phyloP scores from a whole-genome alignment of 2,888 invertebrate genomes.

The Himalopsyche kuldschensis region DNA sequence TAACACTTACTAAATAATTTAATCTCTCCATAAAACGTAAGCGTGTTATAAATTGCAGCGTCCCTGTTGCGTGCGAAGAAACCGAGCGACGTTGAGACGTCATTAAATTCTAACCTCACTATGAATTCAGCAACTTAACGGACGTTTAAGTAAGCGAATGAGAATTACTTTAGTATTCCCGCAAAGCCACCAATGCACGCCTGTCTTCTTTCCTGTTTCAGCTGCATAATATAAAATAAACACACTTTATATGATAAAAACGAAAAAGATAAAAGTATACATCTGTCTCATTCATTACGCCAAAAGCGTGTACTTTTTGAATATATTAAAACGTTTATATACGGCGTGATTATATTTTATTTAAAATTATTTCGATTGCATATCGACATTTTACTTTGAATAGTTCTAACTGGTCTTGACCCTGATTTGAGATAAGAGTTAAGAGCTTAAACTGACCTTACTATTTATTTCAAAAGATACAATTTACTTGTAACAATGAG shows the following conservation, averaged over 20 bases:
- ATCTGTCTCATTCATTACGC: background rate
- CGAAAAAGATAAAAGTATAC: background rate
- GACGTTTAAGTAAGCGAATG: background rate
- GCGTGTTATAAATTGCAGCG: background rate
- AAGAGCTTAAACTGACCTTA: no score
- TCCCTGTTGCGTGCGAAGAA: background rate
- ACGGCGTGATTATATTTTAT: background rate
- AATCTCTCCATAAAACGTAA: background rate
- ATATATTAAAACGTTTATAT: background rate
- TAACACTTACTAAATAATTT: background rate
- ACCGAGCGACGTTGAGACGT: background rate
- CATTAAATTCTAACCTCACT: background rate
- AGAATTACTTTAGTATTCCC: background rate
- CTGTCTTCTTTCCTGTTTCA: background rate
- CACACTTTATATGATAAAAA: background rate
- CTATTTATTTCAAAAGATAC: no score
- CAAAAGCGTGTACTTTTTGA: background rate
- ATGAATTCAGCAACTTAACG: background rate
- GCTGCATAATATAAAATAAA: background rate
- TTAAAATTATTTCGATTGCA: background rate
- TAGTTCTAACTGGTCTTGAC: no score
- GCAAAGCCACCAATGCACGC: background rate
- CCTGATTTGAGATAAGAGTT: no score
- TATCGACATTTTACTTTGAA: no score
- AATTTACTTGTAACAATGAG: no score